Evolutionary conservation across 2,888 invertebrate species (phyloP), one percentile per base, ranked within the genome.

Genomic region (Muschampia plurimacula): DNA sequence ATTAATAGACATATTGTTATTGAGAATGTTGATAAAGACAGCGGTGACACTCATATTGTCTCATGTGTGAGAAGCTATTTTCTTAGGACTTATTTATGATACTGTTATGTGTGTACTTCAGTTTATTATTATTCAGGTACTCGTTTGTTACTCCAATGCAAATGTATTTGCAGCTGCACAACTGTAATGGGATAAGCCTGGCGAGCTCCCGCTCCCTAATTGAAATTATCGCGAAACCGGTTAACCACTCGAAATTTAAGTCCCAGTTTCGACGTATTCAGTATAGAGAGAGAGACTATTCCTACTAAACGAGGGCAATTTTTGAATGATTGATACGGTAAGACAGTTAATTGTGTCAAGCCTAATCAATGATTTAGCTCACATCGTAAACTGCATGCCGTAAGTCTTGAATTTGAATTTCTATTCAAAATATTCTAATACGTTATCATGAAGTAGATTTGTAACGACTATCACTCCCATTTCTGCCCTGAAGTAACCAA

Each of bases 161-260:
- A 60, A 72, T 67, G 72, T 72, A 67, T 67, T 72, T 60, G 72
- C 67, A 72, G 72, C 72, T 72, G 72, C 67, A 10, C 41, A 41
- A 32, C 9, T 32, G 41, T 41, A 62, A 72, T 67, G 66, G 60
- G 62, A 71, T 67, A 72, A 72, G 46, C 67, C 67, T 55, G 32
- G 66, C 60, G 66, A 62, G 41, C 41, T 62, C 59, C 66, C 41
- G 32, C 62, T 41, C 60, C 67, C 67, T 67, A 72, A 67, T 67
- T 72, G 67, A 28, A 62, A 62, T 67, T 67, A 60, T 67, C 49
- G 71, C 60, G 36, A 64, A 66, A 64, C 66, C 71, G 66, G 71
- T 66, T 32, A 52, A 28, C 8, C 59, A 60, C 28, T 57, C 57
- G 57, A 57, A 57, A 57, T 57, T 12, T 28, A 57, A 12, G 57